Evolutionary conservation across 2,888 invertebrate species (phyloP).

Genomic region (Pheosia gnoma): DNA sequence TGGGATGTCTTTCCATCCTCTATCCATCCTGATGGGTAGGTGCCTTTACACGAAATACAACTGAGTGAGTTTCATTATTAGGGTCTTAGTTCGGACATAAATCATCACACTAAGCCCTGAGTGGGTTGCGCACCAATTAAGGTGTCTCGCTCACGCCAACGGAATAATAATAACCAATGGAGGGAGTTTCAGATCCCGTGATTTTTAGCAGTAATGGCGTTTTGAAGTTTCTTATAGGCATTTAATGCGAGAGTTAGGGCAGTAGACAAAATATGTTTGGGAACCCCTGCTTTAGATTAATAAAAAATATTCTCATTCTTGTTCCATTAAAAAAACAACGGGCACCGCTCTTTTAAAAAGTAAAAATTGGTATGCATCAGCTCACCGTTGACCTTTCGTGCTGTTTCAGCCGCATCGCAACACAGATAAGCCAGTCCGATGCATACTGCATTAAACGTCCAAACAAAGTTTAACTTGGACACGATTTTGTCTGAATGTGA

Average conservation of each 20-base stretch:
- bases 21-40: too few species aligned
- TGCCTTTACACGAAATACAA: constrained; percentile 1
- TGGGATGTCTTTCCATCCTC: too few species aligned
- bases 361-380: background rate
- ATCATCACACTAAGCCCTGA: constrained; percentile 6
- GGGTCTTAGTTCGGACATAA: constrained; percentile 4
- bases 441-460: constrained; percentile 50
- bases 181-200: background rate
- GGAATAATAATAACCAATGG: constrained; percentile 3
- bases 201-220: background rate
- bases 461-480: constrained; percentile 41
- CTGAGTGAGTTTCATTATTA: constrained; percentile 4
- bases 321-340: too few species aligned
- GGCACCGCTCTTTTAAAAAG: background rate
- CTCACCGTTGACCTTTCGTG: constrained; percentile 35
- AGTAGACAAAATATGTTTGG: background rate
- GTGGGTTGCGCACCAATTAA: constrained; percentile 4
- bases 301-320: too few species aligned
- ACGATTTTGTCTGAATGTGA: constrained; percentile 31
- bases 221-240: background rate
- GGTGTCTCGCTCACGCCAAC: constrained; percentile 1
- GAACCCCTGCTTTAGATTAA: too few species aligned
- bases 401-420: constrained; percentile 23
- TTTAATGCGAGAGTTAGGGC: background rate
- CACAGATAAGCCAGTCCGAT: constrained; percentile 48